Evolutionary conservation across 1,140 invertebrate genomes (phyloP).

Genomic region (Heliconius congener): DNA sequence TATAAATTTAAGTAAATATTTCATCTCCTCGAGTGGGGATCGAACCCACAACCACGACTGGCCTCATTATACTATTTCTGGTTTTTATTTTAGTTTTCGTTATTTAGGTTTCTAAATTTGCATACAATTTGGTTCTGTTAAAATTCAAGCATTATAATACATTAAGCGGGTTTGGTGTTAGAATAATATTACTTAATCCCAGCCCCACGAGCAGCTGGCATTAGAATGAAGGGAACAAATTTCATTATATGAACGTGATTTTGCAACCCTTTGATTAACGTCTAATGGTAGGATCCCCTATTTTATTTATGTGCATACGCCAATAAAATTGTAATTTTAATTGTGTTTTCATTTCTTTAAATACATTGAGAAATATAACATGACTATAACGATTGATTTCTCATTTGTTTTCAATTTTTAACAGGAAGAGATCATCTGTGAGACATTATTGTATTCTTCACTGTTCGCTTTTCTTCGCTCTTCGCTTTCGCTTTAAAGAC

Average conservation of each 20-base stretch:
- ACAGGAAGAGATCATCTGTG: too few relatives aligned
- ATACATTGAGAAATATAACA: background rate
- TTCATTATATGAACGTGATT: constrained; percentile 68
- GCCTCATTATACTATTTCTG: background rate
- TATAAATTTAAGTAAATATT: too few relatives aligned
- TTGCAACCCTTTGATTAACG: constrained; percentile 72
- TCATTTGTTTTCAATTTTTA: too few relatives aligned
- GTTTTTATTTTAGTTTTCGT: background rate
- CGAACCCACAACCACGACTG: too few relatives aligned
- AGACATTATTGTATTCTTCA: too few relatives aligned
- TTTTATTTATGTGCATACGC: constrained; percentile 36
- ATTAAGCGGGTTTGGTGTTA: constrained; percentile 53
- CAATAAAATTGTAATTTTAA: constrained; percentile 7
- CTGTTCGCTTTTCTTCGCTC: too few relatives aligned
- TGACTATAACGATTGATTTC: background rate
- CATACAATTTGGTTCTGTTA: constrained; percentile 41
- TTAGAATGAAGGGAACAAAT: constrained; percentile 60
- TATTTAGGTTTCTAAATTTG: constrained; percentile 31
- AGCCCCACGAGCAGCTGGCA: constrained; percentile 62
- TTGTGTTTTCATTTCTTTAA: background rate
- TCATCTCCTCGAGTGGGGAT: too few relatives aligned
- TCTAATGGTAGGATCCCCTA: constrained; percentile 66
- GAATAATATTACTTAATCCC: constrained; percentile 67
- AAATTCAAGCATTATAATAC: constrained; percentile 20
- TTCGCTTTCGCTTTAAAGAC: too few relatives aligned